A percentile compares a stretch with the other conserved stretches of the same genome.
phyloP scores from a whole-genome alignment of 2,797 vertebrate genomes.

The Acridotheres tristis region DNA sequence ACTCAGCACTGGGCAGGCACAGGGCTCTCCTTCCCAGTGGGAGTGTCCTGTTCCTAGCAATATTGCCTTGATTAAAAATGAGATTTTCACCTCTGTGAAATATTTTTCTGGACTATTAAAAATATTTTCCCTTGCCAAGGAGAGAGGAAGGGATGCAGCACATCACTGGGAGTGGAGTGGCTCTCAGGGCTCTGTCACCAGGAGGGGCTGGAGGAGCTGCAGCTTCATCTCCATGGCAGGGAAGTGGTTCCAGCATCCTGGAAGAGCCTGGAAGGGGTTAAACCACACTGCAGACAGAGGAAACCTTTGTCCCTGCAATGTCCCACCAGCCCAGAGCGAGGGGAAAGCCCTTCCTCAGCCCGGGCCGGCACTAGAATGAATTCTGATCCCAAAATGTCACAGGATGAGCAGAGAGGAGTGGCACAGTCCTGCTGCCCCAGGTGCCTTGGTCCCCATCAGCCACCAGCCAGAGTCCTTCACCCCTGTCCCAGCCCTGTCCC shows the following conservation, averaged over 20 bases:
- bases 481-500: not conserved
- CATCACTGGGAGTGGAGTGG: too few species aligned
- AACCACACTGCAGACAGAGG: fast-evolving
- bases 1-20: not conserved
- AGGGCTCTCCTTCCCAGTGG: not conserved
- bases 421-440: too few species aligned
- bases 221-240: not conserved
- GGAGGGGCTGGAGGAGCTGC: not conserved
- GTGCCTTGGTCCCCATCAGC: too few species aligned
- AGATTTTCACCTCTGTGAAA: not conserved
- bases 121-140: not conserved
- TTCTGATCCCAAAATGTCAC: not conserved
- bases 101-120: not conserved
- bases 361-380: not conserved
- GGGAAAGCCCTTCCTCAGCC: not conserved
- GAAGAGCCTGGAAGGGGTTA: too few species aligned
- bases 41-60: too few species aligned
- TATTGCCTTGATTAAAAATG: not conserved
- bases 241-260: not conserved
- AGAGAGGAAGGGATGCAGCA: not conserved
- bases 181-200: not conserved
- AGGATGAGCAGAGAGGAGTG: not conserved
- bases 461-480: not conserved
- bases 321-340: not conserved
- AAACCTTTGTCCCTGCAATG: not conserved